phyloP scores from a whole-genome alignment of 2,797 vertebrate species.

The Halcyon smyrnensis region DNA sequence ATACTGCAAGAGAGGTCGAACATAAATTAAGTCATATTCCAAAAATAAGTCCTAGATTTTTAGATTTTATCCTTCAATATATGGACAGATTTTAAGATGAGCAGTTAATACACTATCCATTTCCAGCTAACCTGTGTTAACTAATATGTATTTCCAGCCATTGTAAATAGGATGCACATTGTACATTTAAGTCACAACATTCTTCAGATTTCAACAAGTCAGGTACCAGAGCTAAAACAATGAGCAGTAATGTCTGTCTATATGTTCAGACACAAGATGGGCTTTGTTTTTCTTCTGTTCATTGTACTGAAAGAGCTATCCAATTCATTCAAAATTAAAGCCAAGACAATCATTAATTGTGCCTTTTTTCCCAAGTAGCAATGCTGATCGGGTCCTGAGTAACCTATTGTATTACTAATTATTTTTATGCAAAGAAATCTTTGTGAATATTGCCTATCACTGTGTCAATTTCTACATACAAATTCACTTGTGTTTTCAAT shows the following conservation, averaged over 20 bases:
- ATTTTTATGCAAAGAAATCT: neutral
- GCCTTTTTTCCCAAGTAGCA: neutral
- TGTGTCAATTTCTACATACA: neutral
- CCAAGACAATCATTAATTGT: constrained; percentile 2
- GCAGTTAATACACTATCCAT: neutral
- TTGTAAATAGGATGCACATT: neutral
- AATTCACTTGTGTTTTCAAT: neutral
- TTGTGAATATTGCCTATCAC: neutral
- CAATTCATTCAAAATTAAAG: constrained; percentile 15
- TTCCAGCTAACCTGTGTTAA: neutral
- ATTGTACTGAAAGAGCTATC: neutral
- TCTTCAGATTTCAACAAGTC: neutral
- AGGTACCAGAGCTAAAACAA: neutral
- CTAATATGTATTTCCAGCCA: neutral
- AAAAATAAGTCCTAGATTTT: neutral
- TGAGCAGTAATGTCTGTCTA: neutral
- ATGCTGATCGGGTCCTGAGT: neutral
- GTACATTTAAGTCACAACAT: neutral
- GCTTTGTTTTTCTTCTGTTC: neutral
- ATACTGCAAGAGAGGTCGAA: neutral
- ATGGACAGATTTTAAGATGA: neutral
- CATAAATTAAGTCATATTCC: neutral
- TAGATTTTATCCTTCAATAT: neutral
- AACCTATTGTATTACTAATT: neutral
- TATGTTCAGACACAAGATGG: neutral